phyloP scores from a whole-genome alignment of 37 sponge, comb jelly and placozoan genomes.

The Dysidea cf. avara region DNA sequence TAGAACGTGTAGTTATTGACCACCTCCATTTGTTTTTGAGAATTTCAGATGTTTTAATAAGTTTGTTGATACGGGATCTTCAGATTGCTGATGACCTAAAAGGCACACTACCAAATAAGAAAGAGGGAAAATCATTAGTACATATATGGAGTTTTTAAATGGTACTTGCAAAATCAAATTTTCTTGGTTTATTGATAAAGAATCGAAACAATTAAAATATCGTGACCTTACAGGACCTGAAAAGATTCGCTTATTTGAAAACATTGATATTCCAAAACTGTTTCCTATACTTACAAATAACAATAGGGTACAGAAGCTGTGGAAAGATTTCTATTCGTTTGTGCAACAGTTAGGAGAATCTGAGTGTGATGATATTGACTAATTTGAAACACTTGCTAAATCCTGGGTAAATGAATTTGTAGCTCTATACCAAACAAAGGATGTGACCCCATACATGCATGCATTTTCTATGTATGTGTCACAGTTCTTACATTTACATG shows the following conservation, averaged over 20 bases:
- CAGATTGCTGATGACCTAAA: constrained; percentile 18
- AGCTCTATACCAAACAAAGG: constrained; percentile 27
- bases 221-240: constrained; percentile 28
- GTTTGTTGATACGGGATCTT: constrained; percentile 22
- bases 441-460: constrained; percentile 33
- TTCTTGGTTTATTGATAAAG: constrained; percentile 3
- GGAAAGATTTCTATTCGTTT: constrained; percentile 1
- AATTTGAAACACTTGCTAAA: constrained; percentile 6
- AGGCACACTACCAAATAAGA: no score
- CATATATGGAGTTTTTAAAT: constrained; percentile 21
- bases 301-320: constrained; percentile 3
- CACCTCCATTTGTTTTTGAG: constrained; percentile 17
- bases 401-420: constrained; percentile 18
- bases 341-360: background rate
- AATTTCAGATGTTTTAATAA: constrained; percentile 28
- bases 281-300: background rate
- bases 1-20: constrained; percentile 30
- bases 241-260: constrained; percentile 10
- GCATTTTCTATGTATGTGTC: no score
- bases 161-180: constrained; percentile 6
- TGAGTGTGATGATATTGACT: background rate
- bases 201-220: background rate
- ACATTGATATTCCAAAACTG: background rate
- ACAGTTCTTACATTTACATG: no score
- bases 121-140: no score